Base-by-base conservation (phyloP, 2,888 invertebrate species). In the Arge pagana region DNA sequence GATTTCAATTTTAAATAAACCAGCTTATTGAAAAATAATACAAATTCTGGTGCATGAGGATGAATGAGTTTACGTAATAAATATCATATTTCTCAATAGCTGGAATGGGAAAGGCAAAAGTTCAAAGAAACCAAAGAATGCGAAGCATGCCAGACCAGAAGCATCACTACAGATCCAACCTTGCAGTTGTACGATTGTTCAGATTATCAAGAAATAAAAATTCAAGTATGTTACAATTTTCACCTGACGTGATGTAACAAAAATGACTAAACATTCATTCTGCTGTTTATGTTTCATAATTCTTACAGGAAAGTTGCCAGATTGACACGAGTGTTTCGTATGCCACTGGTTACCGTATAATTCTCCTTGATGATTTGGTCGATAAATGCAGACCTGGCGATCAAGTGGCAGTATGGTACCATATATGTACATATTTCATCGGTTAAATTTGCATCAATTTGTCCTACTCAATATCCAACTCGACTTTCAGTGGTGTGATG, bases 351-450 rank as follows among this genome's bases (percentile, higher is more conserved):
- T 48, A 72, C 41, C 70, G 67, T 57, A 62, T 75, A 18, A 57
- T 70, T 49, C 57, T 75, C 11, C 54, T 70, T 69, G 87, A 94
- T 79, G 94, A 94, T 77, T 79, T 95, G 18, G 93, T 93, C 0
- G 93, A 93, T 74, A 79, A 79, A 56, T 93, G 93, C 71, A 90
- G 91, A 75, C 93, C 94, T 45, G 95, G 95, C 1, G 93, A 95
- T 80, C 89, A 90, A 80, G 84, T 94, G 11, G 84, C 86, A 57
- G 83, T 94, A 57, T 88, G 89, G 93, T 93, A 78, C 71, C 74
- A 6, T 13, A 16, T 33, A 49, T 30, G 16, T 49, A 13, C 53
- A 65, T 41, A 31, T 21, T 53, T 31, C 15, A n/a, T n/a, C n/a
- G n/a, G n/a, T n/a, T n/a, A 36, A 40, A 49, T 50, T 36, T 30